These are phyloP conservation scores for Astreopora myriophthalma DNA, from an alignment of 64 coral and sea anemone species.

Conservation along the genomic window DNA sequence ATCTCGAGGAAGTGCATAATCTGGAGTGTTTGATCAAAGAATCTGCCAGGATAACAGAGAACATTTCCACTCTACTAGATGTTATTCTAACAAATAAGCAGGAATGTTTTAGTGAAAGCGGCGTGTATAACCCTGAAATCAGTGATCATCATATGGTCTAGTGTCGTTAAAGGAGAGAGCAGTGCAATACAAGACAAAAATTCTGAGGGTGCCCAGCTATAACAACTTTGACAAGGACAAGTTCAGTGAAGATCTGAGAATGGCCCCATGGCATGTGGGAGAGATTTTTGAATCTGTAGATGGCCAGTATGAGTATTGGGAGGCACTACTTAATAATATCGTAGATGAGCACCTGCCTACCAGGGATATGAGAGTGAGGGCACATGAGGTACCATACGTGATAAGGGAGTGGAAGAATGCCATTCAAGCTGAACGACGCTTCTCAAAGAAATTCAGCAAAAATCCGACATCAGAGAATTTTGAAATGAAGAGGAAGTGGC, in stretches of 20 bases:
- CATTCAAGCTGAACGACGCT: background rate
- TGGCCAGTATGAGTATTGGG: background rate
- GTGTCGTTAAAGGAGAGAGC: conserved; percentile 31
- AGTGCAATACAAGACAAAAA: conserved; percentile 33
- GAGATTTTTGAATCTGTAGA: conserved; percentile 11
- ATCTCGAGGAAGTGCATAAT: too few relatives aligned
- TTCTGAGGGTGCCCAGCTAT: conserved; percentile 6
- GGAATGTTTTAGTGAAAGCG: background rate
- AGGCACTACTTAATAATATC: background rate
- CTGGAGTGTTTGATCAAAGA: too few relatives aligned
- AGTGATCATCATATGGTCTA: conserved; percentile 36
- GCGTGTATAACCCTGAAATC: background rate
- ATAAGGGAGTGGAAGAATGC: background rate
- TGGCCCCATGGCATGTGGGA: conserved; percentile 3
- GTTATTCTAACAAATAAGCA: conserved; percentile 8
- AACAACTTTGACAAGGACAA: conserved; percentile 25
- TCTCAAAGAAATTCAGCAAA: background rate
- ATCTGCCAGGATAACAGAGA: too few relatives aligned
- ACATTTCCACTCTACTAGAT: background rate
- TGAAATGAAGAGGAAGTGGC: background rate
- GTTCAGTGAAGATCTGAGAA: background rate
- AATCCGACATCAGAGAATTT: background rate
- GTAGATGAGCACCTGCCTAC: background rate
- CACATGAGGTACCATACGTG: background rate
- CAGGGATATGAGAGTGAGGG: background rate